Percentiles rank a stretch among this genome's conserved stretches.
phyloP scores from a whole-genome alignment of 1,140 invertebrate species.

The Drosophila lacteicornis region DNA sequence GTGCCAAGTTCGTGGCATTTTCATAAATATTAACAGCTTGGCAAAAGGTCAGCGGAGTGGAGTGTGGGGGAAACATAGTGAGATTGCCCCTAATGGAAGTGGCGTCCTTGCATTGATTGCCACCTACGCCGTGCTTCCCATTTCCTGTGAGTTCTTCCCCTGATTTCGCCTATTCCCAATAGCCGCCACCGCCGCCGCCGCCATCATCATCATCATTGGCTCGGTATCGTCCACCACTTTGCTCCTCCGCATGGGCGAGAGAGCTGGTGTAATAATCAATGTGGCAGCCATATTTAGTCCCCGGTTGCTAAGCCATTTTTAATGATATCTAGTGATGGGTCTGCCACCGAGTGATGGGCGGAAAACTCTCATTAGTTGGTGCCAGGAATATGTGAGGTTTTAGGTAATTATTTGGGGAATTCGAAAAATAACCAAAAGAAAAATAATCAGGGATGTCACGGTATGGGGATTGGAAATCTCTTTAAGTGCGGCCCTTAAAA shows the following conservation, averaged over 20 bases:
- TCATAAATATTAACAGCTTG: conserved; percentile 65
- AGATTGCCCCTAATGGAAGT: conserved; percentile 56
- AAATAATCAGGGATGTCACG: too few relatives aligned
- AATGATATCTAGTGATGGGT: conserved; percentile 51
- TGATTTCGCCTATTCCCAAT: conserved; percentile 39
- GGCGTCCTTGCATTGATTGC: conserved; percentile 61
- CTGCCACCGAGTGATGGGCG: conserved; percentile 2
- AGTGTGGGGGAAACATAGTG: conserved; percentile 6
- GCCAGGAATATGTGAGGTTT: neutral
- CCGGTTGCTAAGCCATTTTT: conserved; percentile 58
- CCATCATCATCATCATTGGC: conserved; percentile 8
- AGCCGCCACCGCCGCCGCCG: conserved; percentile 12
- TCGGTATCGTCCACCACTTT: conserved; percentile 11
- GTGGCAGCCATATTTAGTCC: conserved; percentile 57
- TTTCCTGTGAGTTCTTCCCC: conserved; percentile 7
- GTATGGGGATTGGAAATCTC: neutral
- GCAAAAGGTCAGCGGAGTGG: conserved; percentile 48
- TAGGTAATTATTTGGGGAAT: neutral
- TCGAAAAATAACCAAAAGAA: too few relatives aligned
- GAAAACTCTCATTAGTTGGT: neutral
- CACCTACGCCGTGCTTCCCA: conserved; percentile 9
- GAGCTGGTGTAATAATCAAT: conserved; percentile 54
- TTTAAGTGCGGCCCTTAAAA: neutral
- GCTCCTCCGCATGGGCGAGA: conserved; percentile 3
- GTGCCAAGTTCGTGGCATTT: conserved; percentile 64